Evolutionary conservation across 1,140 invertebrate genomes (phyloP).

Genomic region (Bombyx mandarina): DNA sequence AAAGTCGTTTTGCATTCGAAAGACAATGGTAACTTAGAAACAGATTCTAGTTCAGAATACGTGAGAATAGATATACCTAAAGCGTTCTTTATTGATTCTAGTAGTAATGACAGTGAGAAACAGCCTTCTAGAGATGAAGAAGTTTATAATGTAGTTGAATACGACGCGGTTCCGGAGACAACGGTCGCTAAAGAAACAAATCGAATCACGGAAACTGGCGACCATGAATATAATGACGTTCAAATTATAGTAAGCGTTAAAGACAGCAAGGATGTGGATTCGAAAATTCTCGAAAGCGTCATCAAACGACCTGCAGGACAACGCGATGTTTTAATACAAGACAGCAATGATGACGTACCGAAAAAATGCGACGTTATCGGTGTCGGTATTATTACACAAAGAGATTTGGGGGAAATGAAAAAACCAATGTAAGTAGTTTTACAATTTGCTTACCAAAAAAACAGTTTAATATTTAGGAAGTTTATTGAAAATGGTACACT

Average conservation of each 20-base stretch:
- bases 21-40: slow-evolving; percentile 16
- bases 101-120: slow-evolving; percentile 19
- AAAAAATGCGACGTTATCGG: slow-evolving; percentile 38
- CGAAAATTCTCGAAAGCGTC: slow-evolving; percentile 19
- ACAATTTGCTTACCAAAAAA: neutral
- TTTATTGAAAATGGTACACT: neutral
- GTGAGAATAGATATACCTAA: slow-evolving; percentile 45
- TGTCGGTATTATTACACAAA: slow-evolving; percentile 45
- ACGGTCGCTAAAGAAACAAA: slow-evolving; percentile 12
- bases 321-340: slow-evolving; percentile 35
- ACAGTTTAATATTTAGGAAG: neutral
- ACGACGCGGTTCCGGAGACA: slow-evolving; percentile 29
- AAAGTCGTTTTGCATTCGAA: slow-evolving; percentile 38
- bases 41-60: slow-evolving; percentile 30
- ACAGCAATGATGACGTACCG: slow-evolving; percentile 28
- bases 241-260: slow-evolving; percentile 23
- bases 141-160: slow-evolving; percentile 53
- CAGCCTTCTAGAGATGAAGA: slow-evolving; percentile 40
- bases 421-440: slow-evolving; percentile 40
- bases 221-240: slow-evolving; percentile 19
- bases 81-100: slow-evolving; percentile 39
- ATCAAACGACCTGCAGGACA: slow-evolving; percentile 17
- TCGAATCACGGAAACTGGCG: slow-evolving; percentile 17
- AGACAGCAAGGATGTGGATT: slow-evolving; percentile 14
- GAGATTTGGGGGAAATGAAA: slow-evolving; percentile 26